Base-by-base conservation (phyloP, 2,888 invertebrate species). In the Cremastobaeus sp. region DNA sequence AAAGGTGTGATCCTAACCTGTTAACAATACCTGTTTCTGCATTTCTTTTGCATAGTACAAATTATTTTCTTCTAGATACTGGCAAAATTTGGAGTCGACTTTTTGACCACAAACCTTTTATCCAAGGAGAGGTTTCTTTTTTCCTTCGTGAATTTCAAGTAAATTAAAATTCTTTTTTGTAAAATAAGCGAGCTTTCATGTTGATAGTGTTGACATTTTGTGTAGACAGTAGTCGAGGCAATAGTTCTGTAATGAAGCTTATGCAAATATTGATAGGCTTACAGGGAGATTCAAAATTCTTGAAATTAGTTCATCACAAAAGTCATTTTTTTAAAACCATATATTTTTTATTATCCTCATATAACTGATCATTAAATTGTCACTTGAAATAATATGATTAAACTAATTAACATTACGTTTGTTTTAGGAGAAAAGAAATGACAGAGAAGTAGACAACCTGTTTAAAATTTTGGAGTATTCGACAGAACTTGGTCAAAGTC, bases 91-190 rank as follows among this genome's bases (percentile, higher is more conserved):
- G 95, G 92, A 91, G 92, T 81, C 91, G 96, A 84, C 89, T 96
- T 68, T 95, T 96, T 88, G 95, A 96, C 88, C 96, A 96, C 84
- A 92, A 93, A 76, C 94, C 95, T 28, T 95, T 96, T 86, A 87
- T 96, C 68, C 94, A 92, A 88, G 95, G 96, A 60, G 96, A 96
- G 91, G 93, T 96, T 77, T 93, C 93, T 78, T 93, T 92, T 86
- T 93, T 95, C 88, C 87, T 96, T 3, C 92, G 92, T 78, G 95
- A 96, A 86, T 96, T 96, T 89, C 96, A 96, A 91, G 95, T 95
- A 89, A n/a, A n/a, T n/a, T n/a, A n/a, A n/a, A n/a, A n/a, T n/a
- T n/a, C n/a, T n/a, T n/a, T n/a, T n/a, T n/a, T n/a, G n/a, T n/a
- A n/a, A n/a, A n/a, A n/a, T n/a, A n/a, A n/a, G n/a, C n/a, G n/a